Conservation (phyloP, 2,797 vertebrate species). For the Syngnathus rostellatus region DNA sequence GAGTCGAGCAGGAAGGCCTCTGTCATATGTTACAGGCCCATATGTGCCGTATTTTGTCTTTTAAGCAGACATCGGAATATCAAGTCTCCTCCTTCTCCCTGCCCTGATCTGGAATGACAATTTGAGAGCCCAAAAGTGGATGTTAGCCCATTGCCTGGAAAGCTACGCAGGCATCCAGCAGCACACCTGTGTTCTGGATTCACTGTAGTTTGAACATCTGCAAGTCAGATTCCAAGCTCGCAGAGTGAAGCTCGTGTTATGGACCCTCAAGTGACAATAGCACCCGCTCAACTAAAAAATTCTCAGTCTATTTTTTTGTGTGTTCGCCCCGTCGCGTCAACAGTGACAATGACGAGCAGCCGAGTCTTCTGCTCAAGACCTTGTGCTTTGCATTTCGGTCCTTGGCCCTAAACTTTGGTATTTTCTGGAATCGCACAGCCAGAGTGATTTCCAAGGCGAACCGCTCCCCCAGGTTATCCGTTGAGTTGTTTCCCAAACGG, state of each 20-base stretch:
- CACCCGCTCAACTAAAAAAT: not conserved
- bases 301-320: not conserved
- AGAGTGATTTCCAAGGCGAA: not conserved
- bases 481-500: conserved; percentile 2
- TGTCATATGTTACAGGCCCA: conserved; percentile 5
- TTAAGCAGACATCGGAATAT: not conserved
- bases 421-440: not conserved
- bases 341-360: not conserved
- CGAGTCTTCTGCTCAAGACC: not conserved
- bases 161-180: not conserved
- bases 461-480: not conserved
- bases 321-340: not conserved
- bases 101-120: conserved; percentile 15
- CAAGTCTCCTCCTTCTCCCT: not conserved
- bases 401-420: not conserved
- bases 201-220: not conserved
- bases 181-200: conserved; percentile 8
- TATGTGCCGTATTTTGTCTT: not conserved
- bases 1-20: not conserved
- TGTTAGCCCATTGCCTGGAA: conserved; percentile 11
- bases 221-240: not conserved
- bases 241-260: not conserved
- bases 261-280: too few relatives aligned
- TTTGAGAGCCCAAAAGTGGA: conserved; percentile 3
- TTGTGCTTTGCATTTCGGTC: not conserved